Evolutionary conservation across 2,797 vertebrate genomes (phyloP).

Genomic region (Perodicticus potto): DNA sequence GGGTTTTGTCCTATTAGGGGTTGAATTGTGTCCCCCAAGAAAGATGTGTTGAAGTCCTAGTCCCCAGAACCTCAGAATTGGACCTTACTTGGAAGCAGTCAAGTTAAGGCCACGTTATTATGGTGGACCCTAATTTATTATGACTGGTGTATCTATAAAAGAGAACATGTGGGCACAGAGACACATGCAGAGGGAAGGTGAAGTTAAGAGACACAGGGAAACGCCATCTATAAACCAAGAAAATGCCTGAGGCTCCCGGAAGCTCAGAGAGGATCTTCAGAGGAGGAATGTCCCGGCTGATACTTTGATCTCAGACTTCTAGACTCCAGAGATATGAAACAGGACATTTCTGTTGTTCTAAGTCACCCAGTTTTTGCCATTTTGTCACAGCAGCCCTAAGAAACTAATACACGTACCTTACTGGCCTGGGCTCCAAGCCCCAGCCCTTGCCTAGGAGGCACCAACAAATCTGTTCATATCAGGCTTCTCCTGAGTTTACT

Average conservation of each 20-base stretch:
- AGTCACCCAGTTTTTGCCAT: not conserved
- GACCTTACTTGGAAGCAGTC: constrained; percentile 1
- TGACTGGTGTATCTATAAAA: not conserved
- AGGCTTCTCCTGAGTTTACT: not conserved
- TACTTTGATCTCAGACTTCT: not conserved
- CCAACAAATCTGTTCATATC: not conserved
- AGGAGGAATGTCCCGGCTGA: not conserved
- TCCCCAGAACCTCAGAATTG: not conserved
- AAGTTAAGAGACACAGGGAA: not conserved
- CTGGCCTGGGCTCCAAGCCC: not conserved
- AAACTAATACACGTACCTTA: not conserved
- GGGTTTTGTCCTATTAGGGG: not conserved
- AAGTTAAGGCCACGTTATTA: constrained; percentile 28
- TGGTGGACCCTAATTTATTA: not conserved
- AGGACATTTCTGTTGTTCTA: not conserved
- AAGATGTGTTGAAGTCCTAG: not conserved
- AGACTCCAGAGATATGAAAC: not conserved
- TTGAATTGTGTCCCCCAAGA: constrained; percentile 20
- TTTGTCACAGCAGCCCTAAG: not conserved
- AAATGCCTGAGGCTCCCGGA: not conserved
- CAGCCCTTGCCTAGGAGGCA: not conserved
- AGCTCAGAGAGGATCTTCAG: not conserved
- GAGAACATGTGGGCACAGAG: not conserved
- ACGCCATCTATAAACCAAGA: not conserved
- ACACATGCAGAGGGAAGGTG: not conserved